Base-by-base conservation (phyloP, 2,113 vertebrate genomes). In the Nothobranchius kuhntae region DNA sequence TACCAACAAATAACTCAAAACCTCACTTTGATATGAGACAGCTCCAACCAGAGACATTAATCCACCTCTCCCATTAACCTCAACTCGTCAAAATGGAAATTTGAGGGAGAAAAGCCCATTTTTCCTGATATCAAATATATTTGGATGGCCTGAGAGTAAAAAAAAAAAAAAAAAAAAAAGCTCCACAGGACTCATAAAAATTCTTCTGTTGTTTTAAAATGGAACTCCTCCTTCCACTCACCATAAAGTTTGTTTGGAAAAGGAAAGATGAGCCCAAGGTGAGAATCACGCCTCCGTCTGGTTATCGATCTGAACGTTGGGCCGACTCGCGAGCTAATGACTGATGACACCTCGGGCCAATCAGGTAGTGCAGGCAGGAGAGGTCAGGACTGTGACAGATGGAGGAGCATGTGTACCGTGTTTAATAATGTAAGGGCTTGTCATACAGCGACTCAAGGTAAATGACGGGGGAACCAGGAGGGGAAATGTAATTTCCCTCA, bases 341-440 rank as follows among this genome's bases (percentile, higher is more conserved):
- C 58, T 73, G 78, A 85, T 80, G 73, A 61, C 53, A 21, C 4
- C 53, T 64, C 38, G 56, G 65, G 68, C 80, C 86, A 74, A 84
- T 88, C 65, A 74, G 54, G 40, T 44, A 6, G 51, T 0, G 0
- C 60, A 12, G 80, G 69, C 59, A 73, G 53, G 42, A 63, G 80
- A 68, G 82, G 80, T 65, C 78, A 44, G 48, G 40, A 53, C 4
- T 36, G 68, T 75, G 86, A 89, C 78, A 69, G 86, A 84, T 81
- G 77, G 62, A 51, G 64, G 67, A 63, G 77, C 63, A 51, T 58
- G 74, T 64, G 80, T 60, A 35, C 54, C 0, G 61, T 57, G 30
- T 79, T 91, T 68, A 80, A 85, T 89, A 78, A 83, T 68, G 73
- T 67, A 78, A 73, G 82, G 71, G 67, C 64, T 79, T n/a, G 54